These are phyloP conservation scores for Bucco capensis DNA, from an alignment of 2,113 vertebrate genomes.

Conservation along the genomic window DNA sequence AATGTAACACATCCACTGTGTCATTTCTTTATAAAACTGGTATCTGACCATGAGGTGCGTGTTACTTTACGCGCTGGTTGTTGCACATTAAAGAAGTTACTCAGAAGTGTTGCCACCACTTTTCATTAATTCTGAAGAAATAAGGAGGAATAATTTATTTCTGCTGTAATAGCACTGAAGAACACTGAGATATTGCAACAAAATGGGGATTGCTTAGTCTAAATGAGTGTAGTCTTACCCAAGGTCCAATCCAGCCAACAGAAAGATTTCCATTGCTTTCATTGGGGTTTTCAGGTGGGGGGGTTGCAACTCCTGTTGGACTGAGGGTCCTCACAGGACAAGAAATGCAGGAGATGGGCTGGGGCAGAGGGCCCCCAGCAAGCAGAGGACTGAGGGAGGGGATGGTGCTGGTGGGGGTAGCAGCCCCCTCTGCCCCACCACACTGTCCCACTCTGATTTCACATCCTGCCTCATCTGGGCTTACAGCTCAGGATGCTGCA, in stretches of 20 bases:
- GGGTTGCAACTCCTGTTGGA: background rate
- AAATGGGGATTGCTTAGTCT: background rate
- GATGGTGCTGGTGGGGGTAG: background rate
- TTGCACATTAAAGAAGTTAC: slow-evolving; percentile 67
- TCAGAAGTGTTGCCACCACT: background rate
- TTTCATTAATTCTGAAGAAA: background rate
- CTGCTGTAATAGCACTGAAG: background rate
- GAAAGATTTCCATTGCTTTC: background rate
- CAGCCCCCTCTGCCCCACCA: background rate
- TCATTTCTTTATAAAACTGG: slow-evolving; percentile 49
- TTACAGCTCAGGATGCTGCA: background rate
- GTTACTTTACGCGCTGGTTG: slow-evolving; percentile 52
- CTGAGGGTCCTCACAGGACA: background rate
- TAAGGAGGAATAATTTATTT: background rate
- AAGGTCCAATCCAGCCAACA: background rate
- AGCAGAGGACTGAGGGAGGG: background rate
- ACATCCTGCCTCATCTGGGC: too few species aligned
- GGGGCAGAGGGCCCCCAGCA: background rate
- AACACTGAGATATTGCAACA: background rate
- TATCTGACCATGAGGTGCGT: slow-evolving; percentile 38
- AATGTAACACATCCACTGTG: slow-evolving; percentile 30
- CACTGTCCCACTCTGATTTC: rapidly evolving
- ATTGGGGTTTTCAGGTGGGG: background rate
- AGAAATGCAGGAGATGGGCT: background rate
- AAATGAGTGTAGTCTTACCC: background rate